phyloP scores from a whole-genome alignment of 1,140 invertebrate genomes.

The Orchesella cincta region DNA sequence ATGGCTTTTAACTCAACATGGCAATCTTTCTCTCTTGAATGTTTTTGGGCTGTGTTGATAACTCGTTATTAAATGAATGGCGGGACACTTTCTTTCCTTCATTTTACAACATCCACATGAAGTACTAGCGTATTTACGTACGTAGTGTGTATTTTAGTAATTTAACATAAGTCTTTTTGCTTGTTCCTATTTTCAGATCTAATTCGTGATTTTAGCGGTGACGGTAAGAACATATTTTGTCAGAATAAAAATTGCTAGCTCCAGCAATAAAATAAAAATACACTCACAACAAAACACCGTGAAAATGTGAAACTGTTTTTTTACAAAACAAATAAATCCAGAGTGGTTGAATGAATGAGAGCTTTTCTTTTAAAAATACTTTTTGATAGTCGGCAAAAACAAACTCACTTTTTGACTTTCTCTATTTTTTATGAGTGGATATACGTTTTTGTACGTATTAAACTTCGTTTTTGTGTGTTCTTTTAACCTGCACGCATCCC shows the following conservation, averaged over 20 bases:
- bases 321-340: not conserved
- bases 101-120: not conserved
- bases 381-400: no score
- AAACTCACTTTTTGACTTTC: no score
- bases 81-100: no score
- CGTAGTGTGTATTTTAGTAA: not conserved
- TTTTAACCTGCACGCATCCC: no score
- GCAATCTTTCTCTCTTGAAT: no score
- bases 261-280: not conserved
- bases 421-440: no score
- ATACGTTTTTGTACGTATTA: no score
- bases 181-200: constrained; percentile 48
- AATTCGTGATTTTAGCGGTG: constrained; percentile 51
- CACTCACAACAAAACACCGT: not conserved
- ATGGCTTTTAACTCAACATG: no score
- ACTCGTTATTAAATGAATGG: no score
- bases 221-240: constrained; percentile 48
- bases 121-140: not conserved
- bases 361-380: no score
- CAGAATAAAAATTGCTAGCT: not conserved
- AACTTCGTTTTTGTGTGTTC: no score
- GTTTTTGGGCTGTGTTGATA: no score
- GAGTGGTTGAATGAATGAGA: not conserved
- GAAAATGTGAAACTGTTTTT: not conserved
- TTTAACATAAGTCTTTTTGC: constrained; percentile 16